Percentiles rank a stretch among this genome's conserved stretches.
Evolutionary conservation across 1,140 invertebrate species (phyloP).

Genomic region (Thaumetopoea pityocampa): DNA sequence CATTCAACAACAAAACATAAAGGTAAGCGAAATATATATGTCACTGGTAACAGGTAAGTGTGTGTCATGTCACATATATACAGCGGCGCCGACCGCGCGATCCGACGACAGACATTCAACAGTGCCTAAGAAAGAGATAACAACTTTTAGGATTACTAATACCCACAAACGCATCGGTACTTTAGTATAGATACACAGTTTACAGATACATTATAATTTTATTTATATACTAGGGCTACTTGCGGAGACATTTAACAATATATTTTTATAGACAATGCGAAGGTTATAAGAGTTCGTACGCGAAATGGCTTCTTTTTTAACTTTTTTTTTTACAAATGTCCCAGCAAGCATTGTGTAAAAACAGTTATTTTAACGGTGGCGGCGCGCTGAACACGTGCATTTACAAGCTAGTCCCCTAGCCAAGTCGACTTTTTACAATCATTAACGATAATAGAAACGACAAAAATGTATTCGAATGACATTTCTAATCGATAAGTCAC

Average conservation of each 20-base stretch:
- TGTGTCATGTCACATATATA: no score
- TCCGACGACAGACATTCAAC: conserved; percentile 52
- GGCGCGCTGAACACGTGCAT: conserved; percentile 36
- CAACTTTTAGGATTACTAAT: conserved; percentile 67
- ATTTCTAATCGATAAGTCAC: no score
- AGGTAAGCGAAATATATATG: no score
- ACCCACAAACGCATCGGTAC: conserved; percentile 58
- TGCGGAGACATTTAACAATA: conserved; percentile 35
- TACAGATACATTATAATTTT: conserved; percentile 42
- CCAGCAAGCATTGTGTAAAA: conserved; percentile 42
- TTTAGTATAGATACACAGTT: conserved; percentile 43
- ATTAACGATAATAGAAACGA: no score
- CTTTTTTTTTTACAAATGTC: conserved; percentile 24
- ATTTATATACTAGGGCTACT: conserved; percentile 38
- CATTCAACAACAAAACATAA: no score
- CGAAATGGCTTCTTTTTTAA: conserved; percentile 8
- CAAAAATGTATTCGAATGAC: no score
- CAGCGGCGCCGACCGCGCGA: conserved; percentile 28
- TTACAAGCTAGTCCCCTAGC: conserved; percentile 30
- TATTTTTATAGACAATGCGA: no score
- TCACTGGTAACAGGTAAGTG: no score
- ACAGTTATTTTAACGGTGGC: conserved; percentile 56
- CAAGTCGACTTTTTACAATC: no score
- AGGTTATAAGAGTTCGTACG: conserved; percentile 15
- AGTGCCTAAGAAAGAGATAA: conserved; percentile 74